These are phyloP conservation scores for Halcyon leucocephala DNA, from an alignment of 2,797 vertebrate genomes.

Conservation along the genomic window DNA sequence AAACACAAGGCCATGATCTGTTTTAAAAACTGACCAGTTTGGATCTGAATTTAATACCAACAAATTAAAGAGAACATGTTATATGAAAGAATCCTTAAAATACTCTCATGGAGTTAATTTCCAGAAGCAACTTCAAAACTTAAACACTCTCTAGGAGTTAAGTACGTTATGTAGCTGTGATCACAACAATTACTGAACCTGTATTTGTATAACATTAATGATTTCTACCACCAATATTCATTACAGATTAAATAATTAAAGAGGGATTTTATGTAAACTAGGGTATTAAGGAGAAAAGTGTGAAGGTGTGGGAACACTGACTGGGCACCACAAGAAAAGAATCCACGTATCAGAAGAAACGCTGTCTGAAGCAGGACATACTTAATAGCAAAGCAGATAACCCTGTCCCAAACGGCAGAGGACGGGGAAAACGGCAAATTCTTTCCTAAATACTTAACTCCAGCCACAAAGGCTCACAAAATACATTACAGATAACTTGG, in stretches of 20 bases:
- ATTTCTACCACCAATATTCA: neutral
- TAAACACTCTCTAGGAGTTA: neutral
- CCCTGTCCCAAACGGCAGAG: neutral
- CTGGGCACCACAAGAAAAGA: neutral
- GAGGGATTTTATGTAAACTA: neutral
- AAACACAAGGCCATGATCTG: neutral
- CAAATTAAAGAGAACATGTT: neutral
- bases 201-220: rapidly evolving
- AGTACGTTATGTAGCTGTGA: neutral
- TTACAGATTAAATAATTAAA: neutral
- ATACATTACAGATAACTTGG: neutral
- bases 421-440: neutral
- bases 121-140: neutral
- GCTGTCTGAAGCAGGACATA: neutral
- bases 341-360: neutral
- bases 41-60: neutral
- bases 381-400: neutral
- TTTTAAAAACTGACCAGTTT: neutral
- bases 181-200: neutral
- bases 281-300: neutral
- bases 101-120: neutral
- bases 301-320: neutral
- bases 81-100: neutral
- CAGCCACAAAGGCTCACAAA: neutral
- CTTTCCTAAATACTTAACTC: neutral